Evolutionary conservation across 1,140 invertebrate genomes (phyloP).

Genomic region (Aphis gossypii): DNA sequence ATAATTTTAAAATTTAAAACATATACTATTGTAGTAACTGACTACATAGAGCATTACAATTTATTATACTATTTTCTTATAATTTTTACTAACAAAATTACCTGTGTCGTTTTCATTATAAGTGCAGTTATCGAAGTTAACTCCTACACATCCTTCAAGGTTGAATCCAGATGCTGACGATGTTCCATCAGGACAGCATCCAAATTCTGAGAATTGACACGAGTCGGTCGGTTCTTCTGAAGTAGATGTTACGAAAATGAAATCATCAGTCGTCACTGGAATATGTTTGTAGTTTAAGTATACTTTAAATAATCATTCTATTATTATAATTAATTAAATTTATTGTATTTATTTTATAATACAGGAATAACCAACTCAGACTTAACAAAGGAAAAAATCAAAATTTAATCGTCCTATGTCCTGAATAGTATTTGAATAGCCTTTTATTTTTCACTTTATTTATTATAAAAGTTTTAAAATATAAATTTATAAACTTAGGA

Average conservation of each 20-base stretch:
- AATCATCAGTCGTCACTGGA: conserved; percentile 31
- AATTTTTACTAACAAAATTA: conserved; percentile 59
- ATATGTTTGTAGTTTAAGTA: not conserved
- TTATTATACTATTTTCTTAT: not conserved
- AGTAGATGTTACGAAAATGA: conserved; percentile 22
- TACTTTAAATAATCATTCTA: not conserved
- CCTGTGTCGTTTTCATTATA: conserved; percentile 72
- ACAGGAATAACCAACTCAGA: not conserved
- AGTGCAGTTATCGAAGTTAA: conserved; percentile 64
- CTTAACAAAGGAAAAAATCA: not conserved
- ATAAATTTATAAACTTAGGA: not conserved
- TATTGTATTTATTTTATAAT: not conserved
- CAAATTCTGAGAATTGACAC: conserved; percentile 65
- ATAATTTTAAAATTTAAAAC: not conserved
- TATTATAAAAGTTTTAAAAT: not conserved
- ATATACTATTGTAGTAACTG: not conserved
- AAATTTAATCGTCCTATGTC: not conserved
- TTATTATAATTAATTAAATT: not conserved
- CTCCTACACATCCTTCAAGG: conserved; percentile 68
- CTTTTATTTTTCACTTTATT: not conserved
- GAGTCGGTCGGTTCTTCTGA: conserved; percentile 14
- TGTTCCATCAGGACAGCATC: conserved; percentile 75
- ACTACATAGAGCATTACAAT: not conserved
- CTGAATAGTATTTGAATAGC: not conserved
- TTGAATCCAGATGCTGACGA: conserved; percentile 70